These are phyloP conservation scores for Clitarchus hookeri DNA, from an alignment of 2,888 invertebrate genomes.

Conservation along the genomic window DNA sequence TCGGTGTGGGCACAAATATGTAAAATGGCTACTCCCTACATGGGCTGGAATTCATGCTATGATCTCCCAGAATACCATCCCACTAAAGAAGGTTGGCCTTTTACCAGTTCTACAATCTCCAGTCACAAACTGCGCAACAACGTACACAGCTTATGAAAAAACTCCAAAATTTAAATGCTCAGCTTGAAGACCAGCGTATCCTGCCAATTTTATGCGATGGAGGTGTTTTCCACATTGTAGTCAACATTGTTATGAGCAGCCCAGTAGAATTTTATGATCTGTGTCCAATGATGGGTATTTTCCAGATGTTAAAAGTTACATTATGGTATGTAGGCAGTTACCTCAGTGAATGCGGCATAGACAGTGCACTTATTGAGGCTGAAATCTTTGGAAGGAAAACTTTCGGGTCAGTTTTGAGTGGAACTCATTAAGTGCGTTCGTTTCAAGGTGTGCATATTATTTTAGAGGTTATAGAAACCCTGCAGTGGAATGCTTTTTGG, in stretches of 20 bases:
- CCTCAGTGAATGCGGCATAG: background rate
- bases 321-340: no score
- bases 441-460: no score
- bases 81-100: background rate
- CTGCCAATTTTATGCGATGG: background rate
- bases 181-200: background rate
- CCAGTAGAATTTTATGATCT: background rate
- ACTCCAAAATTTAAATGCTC: background rate
- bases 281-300: background rate
- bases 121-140: slow-evolving; percentile 1
- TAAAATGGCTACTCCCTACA: background rate
- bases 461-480: no score
- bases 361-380: background rate
- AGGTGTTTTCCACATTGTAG: background rate
- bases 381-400: no score
- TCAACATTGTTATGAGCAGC: background rate
- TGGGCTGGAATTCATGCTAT: slow-evolving; percentile 11
- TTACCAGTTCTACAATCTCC: background rate
- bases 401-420: no score
- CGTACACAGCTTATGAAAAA: background rate
- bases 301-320: background rate
- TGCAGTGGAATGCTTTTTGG: no score
- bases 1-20: background rate
- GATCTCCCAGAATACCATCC: background rate
- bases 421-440: no score